Evolutionary conservation across 1,140 invertebrate species (phyloP), one percentile per base, ranked within the genome.

Genomic region (Eumeta japonica): DNA sequence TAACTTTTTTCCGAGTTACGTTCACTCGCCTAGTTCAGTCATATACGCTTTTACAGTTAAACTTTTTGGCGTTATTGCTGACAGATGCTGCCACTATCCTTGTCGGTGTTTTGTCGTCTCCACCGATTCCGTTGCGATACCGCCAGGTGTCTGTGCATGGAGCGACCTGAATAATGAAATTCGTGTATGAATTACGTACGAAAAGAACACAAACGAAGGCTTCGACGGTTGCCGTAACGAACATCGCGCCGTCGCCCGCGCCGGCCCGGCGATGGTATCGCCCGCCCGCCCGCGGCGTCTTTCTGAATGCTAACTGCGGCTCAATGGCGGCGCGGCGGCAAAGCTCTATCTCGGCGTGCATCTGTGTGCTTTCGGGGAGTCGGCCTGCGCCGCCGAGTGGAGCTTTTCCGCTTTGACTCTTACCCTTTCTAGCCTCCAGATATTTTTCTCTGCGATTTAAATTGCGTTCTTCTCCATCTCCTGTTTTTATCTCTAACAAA

Each of bases 301-400:
- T 60, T 64, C 55, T 62, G 58, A 67, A 71, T 67, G 57, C 57
- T 67, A 67, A 65, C 60, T 59, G 58, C 48, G 48, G 46, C 54
- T 61, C 54, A 60, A 51, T 51, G 52, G 46, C 50, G 31, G 46
- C 52, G 55, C n/a, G n/a, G 5, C 5, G 20, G 20, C 20, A 52
- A 61, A 46, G 45, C 45, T 48, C 40, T 55, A 58, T 57, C 53
- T 42, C n/a, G n/a, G n/a, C 39, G 45, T 35, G 50, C 56, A 55
- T 57, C 56, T 62, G 45, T 42, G 38, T 37, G 39, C 41, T 35
- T n/a, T n/a, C n/a, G n/a, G 36, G 39, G 56, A 56, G 52, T 50
- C 20, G n/a, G 5, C 5, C 20, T 7, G 20, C n/a, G 5, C 20
- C 5, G n/a, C 20, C 20, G 5, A 24, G 20, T n/a, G n/a, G n/a